Conservation (phyloP, 2,797 vertebrate genomes). For the Sciaenops ocellatus region DNA sequence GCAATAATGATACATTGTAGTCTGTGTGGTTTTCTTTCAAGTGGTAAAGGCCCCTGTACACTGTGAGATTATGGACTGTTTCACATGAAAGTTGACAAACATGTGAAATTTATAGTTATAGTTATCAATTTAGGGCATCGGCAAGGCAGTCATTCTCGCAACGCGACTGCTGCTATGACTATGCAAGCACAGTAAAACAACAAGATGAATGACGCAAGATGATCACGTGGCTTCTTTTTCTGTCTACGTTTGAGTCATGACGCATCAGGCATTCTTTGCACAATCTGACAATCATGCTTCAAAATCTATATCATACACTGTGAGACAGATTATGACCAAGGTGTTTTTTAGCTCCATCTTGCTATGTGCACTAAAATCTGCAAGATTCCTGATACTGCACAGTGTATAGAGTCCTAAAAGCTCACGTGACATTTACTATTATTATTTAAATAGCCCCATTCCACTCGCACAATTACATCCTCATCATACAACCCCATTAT, state of each 20-base stretch:
- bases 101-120: not conserved
- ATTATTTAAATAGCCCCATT: not conserved
- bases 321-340: not conserved
- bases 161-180: not conserved
- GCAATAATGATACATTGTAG: not conserved
- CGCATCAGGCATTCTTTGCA: constrained; percentile 1
- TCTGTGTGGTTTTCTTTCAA: not conserved
- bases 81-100: not conserved
- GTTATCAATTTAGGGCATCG: not conserved
- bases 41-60: not conserved
- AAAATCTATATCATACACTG: constrained; percentile 1
- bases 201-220: constrained; percentile 6
- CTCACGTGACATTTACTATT: not conserved
- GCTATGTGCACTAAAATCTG: no score
- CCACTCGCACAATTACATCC: not conserved
- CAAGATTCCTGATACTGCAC: not conserved
- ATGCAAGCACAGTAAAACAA: not conserved
- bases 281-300: not conserved
- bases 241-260: not conserved
- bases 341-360: no score
- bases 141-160: not conserved
- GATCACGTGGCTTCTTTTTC: not conserved
- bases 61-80: not conserved
- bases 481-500: not conserved
- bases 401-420: not conserved